phyloP scores from a whole-genome alignment of 2,888 invertebrate genomes.

The Onchidella celtica region DNA sequence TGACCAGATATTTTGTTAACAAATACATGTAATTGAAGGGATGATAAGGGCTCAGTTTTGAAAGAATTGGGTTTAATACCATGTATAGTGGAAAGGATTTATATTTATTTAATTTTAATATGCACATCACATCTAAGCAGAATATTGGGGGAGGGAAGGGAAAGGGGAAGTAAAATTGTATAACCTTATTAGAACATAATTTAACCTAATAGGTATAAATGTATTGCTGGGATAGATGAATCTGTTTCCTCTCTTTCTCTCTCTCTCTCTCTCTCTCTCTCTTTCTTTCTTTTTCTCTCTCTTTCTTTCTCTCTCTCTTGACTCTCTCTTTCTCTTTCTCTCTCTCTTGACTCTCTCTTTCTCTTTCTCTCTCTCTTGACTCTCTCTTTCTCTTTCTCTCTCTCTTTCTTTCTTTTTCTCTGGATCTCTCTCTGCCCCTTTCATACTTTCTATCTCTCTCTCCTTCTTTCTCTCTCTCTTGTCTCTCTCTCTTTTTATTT shows the following conservation, averaged over 20 bases:
- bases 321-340: conserved; percentile 12
- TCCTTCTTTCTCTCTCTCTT: not conserved
- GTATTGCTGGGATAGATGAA: not conserved
- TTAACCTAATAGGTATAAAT: too few species aligned
- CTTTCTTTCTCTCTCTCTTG: not conserved
- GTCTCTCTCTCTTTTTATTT: not conserved
- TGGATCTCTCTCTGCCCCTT: conserved; percentile 1
- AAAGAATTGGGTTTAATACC: too few species aligned
- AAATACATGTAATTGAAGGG: too few species aligned
- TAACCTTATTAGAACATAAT: too few species aligned
- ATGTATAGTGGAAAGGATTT: too few species aligned
- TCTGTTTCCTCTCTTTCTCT: not conserved
- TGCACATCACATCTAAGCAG: too few species aligned
- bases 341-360: not conserved
- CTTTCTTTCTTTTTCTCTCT: conserved; percentile 2
- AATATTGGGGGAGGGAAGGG: too few species aligned
- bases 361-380: not conserved
- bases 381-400: not conserved
- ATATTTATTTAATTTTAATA: too few species aligned
- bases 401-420: conserved; percentile 10
- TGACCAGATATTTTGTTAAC: too few species aligned
- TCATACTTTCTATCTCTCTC: not conserved
- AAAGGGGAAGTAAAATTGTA: too few species aligned
- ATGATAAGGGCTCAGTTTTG: too few species aligned
- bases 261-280: conserved; percentile 19